Evolutionary conservation across 1,140 invertebrate species (phyloP).

Genomic region (Cepaea nemoralis): DNA sequence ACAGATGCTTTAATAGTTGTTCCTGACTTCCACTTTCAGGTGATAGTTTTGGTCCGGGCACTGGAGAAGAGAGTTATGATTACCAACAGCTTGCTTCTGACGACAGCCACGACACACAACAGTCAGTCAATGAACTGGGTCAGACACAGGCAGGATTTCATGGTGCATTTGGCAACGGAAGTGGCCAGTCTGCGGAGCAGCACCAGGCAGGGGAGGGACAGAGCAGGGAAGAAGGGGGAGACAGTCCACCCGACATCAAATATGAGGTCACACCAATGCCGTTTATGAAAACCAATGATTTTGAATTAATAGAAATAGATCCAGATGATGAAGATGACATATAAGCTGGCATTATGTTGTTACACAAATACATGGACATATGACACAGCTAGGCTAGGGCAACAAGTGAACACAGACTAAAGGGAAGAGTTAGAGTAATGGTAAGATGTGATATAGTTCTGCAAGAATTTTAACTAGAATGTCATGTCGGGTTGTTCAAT

Average conservation of each 20-base stretch:
- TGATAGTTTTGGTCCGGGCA: conserved; percentile 24
- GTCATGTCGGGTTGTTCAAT: too few relatives aligned
- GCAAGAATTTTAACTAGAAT: too few relatives aligned
- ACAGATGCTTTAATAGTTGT: too few relatives aligned
- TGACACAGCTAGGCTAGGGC: too few relatives aligned
- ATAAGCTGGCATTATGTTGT: too few relatives aligned
- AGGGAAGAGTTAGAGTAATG: too few relatives aligned
- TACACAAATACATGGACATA: too few relatives aligned
- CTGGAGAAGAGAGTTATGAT: conserved; percentile 37
- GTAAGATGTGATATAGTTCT: too few relatives aligned
- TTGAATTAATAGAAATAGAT: conserved; percentile 41
- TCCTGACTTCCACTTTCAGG: neutral
- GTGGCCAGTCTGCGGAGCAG: conserved; percentile 6
- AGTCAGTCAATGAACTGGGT: neutral
- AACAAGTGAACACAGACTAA: too few relatives aligned
- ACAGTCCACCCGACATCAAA: conserved; percentile 38
- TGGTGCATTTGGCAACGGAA: conserved; percentile 35
- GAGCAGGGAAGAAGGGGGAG: neutral
- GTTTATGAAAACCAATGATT: conserved; percentile 39
- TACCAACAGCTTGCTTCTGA: conserved; percentile 39
- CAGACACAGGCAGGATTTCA: conserved; percentile 28
- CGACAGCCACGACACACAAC: conserved; percentile 38
- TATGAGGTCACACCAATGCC: conserved; percentile 27
- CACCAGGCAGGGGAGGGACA: neutral
- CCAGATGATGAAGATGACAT: conserved; percentile 42